Conservation (phyloP, 2,113 vertebrate species). For the Sinocyclocheilus maitianheensis region DNA sequence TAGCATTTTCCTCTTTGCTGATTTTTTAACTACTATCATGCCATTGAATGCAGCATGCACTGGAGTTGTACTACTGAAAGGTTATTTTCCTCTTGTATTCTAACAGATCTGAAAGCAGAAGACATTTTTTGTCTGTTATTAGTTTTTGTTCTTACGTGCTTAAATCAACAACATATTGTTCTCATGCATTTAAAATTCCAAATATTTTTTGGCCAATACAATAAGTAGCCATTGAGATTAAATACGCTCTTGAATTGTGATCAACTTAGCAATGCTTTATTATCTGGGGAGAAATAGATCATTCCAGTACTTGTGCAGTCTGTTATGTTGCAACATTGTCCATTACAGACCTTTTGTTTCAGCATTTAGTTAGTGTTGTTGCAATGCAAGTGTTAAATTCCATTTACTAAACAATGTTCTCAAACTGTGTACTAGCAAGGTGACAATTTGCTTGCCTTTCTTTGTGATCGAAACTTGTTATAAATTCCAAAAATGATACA, state of each 20-base stretch:
- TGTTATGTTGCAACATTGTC: no score
- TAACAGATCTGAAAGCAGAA: not conserved
- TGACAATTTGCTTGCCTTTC: no score
- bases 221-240: not conserved
- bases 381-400: no score
- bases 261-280: not conserved
- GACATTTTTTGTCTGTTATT: no score
- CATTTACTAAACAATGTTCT: no score
- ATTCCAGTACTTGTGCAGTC: no score
- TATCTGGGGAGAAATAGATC: not conserved
- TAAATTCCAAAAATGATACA: no score
- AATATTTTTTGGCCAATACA: not conserved
- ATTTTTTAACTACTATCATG: conserved; percentile 46
- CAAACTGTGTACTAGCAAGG: no score
- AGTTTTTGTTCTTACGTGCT: not conserved
- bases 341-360: no score
- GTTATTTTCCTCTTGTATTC: conserved; percentile 51
- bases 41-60: conserved; percentile 56
- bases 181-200: conserved; percentile 21
- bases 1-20: conserved; percentile 24
- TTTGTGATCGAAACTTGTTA: no score
- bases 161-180: conserved; percentile 22
- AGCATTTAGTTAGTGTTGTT: no score
- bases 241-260: not conserved
- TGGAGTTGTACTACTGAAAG: conserved; percentile 45